Percentiles rank a stretch among this genome's conserved stretches.
Evolutionary conservation across 2,113 vertebrate species (phyloP).

Genomic region (Manacus vitellinus): DNA sequence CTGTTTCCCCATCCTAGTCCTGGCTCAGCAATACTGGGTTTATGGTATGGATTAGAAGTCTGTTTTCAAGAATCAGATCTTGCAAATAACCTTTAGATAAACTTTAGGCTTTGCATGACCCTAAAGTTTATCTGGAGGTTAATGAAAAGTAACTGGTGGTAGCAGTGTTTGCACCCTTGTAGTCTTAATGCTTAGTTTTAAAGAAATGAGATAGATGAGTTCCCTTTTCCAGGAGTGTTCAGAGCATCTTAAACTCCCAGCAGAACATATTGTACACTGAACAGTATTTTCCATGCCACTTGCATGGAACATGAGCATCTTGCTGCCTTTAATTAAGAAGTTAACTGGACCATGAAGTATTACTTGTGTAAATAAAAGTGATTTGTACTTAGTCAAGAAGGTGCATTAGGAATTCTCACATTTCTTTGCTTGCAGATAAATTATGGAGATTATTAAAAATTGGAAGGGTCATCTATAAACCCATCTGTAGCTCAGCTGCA

Average conservation of each 20-base stretch:
- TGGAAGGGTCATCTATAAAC: conserved; percentile 73
- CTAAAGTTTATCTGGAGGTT: background rate
- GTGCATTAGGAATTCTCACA: conserved; percentile 71
- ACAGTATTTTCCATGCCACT: conserved; percentile 69
- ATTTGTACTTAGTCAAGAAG: conserved; percentile 75
- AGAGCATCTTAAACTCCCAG: conserved; percentile 56
- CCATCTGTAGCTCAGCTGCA: conserved; percentile 70
- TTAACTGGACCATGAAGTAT: conserved; percentile 85
- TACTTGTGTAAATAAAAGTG: conserved; percentile 79
- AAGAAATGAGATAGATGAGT: background rate
- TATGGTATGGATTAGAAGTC: background rate
- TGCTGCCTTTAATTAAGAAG: conserved; percentile 89
- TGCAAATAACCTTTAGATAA: background rate
- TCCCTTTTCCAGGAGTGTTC: conserved; percentile 10
- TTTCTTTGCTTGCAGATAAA: conserved; percentile 72
- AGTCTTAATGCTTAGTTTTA: background rate
- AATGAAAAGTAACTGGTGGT: background rate
- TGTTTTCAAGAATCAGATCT: background rate
- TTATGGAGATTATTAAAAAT: conserved; percentile 75
- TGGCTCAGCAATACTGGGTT: background rate
- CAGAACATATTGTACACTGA: conserved; percentile 69
- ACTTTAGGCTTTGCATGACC: background rate
- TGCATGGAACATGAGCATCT: conserved; percentile 77
- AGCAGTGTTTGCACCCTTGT: background rate
- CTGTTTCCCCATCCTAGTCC: background rate